A percentile compares a stretch with the other conserved stretches of the same genome.
phyloP scores from a whole-genome alignment of 2,797 vertebrate species.

The Coregonus ussuriensis region DNA sequence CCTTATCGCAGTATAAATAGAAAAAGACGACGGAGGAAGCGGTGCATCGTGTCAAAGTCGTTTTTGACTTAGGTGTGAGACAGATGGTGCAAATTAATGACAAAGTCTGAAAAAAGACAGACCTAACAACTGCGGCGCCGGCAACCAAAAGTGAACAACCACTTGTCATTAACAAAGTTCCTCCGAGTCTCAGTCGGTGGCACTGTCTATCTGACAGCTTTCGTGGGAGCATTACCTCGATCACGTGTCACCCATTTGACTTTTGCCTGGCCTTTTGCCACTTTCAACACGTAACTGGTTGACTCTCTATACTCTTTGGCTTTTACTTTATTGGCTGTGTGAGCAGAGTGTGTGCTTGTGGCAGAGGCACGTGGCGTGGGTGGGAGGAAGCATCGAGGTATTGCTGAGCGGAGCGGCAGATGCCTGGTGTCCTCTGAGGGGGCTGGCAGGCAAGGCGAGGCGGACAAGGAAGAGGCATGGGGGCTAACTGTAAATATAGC shows the following conservation, averaged over 20 bases:
- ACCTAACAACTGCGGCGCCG: conserved; percentile 49
- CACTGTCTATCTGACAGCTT: conserved; percentile 25
- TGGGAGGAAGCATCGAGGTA: conserved; percentile 44
- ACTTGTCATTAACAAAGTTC: background rate
- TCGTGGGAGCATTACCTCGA: conserved; percentile 17
- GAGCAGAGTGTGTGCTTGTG: conserved; percentile 25
- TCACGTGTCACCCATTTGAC: conserved; percentile 40
- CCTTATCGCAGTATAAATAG: conserved; percentile 81
- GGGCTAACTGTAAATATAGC: conserved; percentile 78
- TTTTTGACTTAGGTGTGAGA: conserved; percentile 71
- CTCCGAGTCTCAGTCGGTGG: background rate
- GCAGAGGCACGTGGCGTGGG: conserved; percentile 31
- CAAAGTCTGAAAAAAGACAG: conserved; percentile 53
- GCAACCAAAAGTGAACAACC: conserved; percentile 52
- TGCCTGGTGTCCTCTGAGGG: conserved; percentile 60
- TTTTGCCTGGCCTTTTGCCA: conserved; percentile 40
- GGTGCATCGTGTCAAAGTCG: conserved; percentile 70
- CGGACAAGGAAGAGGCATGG: conserved; percentile 50
- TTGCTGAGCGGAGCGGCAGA: conserved; percentile 52
- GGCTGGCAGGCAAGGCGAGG: conserved; percentile 43
- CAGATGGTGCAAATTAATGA: conserved; percentile 78
- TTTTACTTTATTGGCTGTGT: conserved; percentile 5
- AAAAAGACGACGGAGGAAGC: conserved; percentile 70
- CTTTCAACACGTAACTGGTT: conserved; percentile 42
- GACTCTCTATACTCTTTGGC: background rate